These are phyloP conservation scores for Xenopus tropicalis DNA, from an alignment of 2,113 vertebrate species.

Conservation along the genomic window DNA sequence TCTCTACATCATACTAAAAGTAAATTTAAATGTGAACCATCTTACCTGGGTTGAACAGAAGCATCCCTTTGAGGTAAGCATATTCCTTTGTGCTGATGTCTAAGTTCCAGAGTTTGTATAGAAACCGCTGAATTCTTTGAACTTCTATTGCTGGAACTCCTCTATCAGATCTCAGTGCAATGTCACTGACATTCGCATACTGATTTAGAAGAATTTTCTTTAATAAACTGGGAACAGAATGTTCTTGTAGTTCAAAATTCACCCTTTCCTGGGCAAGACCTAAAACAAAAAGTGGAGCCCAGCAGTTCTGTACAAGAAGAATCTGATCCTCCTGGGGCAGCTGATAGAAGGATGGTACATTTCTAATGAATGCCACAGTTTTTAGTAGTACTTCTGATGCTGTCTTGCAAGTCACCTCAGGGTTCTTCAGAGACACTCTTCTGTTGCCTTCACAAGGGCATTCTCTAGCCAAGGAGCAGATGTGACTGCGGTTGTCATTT, in stretches of 20 bases:
- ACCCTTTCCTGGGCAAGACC: conserved; percentile 54
- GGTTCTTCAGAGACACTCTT: conserved; percentile 45
- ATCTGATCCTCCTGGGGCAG: conserved; percentile 51
- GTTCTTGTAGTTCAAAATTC: conserved; percentile 53
- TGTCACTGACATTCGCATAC: conserved; percentile 25
- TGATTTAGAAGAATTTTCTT: conserved; percentile 54
- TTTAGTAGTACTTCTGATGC: conserved; percentile 55
- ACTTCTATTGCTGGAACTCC: conserved; percentile 41
- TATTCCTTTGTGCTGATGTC: conserved; percentile 53
- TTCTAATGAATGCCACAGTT: conserved; percentile 53
- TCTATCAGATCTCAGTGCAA: conserved; percentile 1
- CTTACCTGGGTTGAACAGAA: conserved; percentile 56
- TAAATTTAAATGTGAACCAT: too few species aligned
- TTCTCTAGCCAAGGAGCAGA: not conserved
- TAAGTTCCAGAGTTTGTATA: conserved; percentile 52
- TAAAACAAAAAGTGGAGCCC: conserved; percentile 52
- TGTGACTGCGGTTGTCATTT: not conserved
- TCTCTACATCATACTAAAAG: too few species aligned
- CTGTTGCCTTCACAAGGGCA: conserved; percentile 44
- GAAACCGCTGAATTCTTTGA: conserved; percentile 51
- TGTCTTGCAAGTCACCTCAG: conserved; percentile 41
- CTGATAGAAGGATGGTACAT: conserved; percentile 54
- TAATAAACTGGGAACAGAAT: conserved; percentile 50
- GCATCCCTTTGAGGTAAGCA: conserved; percentile 57
- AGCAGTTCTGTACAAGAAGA: conserved; percentile 48